A percentile compares a stretch with the other conserved stretches of the same genome.
These are phyloP conservation scores for Myiagra hebetior DNA, from an alignment of 2,113 vertebrate genomes.

Conservation along the genomic window DNA sequence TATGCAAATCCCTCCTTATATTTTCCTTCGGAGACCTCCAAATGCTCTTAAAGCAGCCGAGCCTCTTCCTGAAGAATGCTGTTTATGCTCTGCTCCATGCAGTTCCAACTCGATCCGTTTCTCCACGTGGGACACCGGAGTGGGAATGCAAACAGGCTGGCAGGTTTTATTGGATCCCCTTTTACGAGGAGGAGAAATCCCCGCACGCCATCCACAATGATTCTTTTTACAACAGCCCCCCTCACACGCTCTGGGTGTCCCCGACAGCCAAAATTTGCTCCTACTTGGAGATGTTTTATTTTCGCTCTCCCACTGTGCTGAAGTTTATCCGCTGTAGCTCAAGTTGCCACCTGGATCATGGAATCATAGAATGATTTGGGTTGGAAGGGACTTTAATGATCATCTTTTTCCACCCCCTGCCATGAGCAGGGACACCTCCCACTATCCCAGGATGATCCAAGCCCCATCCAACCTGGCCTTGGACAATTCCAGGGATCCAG, in stretches of 20 bases:
- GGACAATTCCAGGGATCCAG: neutral
- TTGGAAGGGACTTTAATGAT: neutral
- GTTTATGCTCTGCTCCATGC: neutral
- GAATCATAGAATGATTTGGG: neutral
- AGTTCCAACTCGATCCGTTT: neutral
- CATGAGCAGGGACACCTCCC: neutral
- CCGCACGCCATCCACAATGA: neutral
- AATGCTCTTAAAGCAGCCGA: slow-evolving; percentile 7
- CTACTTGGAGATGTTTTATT: neutral
- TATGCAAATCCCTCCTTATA: slow-evolving; percentile 14
- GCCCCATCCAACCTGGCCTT: accelerated
- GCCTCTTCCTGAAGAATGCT: slow-evolving; percentile 14
- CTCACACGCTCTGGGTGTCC: neutral
- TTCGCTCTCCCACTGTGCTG: neutral
- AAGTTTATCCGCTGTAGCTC: neutral
- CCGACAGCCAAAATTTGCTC: neutral
- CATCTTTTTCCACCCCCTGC: accelerated
- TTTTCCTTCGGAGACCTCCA: slow-evolving; percentile 17
- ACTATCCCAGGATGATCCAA: accelerated
- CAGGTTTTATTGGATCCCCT: neutral
- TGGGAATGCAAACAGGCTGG: slow-evolving; percentile 9
- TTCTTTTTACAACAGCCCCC: neutral
- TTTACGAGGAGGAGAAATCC: neutral
- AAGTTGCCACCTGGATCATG: neutral
- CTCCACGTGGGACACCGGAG: neutral